Conservation (phyloP, 2,113 vertebrate genomes). For the human region DNA sequence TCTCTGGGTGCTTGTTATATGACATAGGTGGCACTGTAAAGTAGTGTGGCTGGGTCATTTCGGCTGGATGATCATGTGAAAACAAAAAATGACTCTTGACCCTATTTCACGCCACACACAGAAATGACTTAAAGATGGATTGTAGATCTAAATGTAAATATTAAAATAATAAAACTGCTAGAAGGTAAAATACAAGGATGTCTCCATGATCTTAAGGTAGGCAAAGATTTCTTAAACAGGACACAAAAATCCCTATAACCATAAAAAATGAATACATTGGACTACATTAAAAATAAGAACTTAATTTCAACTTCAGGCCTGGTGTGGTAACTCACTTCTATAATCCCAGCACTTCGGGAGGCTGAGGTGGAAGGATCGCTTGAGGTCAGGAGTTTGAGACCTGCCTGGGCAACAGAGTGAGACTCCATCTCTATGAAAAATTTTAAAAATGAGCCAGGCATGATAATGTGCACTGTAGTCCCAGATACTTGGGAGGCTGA, state of each 20-base stretch:
- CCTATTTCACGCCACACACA: neutral
- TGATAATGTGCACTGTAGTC: neutral
- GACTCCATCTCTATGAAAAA: neutral
- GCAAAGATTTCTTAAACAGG: neutral
- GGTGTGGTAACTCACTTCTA: neutral
- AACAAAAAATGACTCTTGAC: neutral
- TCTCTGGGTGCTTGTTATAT: neutral
- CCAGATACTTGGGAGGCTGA: neutral
- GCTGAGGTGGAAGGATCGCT: neutral
- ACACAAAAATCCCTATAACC: neutral
- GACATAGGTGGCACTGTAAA: neutral
- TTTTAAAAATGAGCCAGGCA: neutral
- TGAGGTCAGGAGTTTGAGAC: neutral
- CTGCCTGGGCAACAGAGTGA: neutral
- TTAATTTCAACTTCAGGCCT: neutral
- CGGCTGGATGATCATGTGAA: neutral
- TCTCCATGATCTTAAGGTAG: neutral
- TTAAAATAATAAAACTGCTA: neutral
- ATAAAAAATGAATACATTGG: neutral
- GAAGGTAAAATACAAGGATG: neutral
- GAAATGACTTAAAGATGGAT: neutral
- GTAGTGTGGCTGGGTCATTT: neutral
- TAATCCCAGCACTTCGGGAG: neutral
- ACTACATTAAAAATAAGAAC: slow-evolving; percentile 23
- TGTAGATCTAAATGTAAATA: neutral